phyloP scores from a whole-genome alignment of 1,140 invertebrate species.

The Scylla paramamosain region DNA sequence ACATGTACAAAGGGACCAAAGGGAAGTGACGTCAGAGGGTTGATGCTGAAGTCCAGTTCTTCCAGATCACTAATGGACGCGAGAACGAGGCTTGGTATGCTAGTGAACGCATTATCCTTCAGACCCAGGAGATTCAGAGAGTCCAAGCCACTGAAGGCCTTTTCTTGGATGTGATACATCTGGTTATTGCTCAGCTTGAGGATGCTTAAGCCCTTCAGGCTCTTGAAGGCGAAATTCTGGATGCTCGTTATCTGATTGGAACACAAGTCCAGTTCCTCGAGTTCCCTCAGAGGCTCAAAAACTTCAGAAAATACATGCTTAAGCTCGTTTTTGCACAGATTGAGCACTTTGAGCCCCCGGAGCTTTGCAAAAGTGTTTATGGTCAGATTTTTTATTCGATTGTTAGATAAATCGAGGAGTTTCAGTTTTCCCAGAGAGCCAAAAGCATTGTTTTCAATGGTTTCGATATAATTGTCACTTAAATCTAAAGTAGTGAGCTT shows the following conservation, averaged over 20 bases:
- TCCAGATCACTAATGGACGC: conserved; percentile 64
- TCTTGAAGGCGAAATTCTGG: conserved; percentile 70
- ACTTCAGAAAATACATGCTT: conserved; percentile 67
- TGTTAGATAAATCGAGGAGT: conserved; percentile 74
- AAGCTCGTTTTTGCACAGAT: conserved; percentile 76
- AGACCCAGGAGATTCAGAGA: conserved; percentile 63
- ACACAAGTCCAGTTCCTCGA: conserved; percentile 75
- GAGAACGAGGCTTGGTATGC: conserved; percentile 66
- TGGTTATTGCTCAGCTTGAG: conserved; percentile 76
- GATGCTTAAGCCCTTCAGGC: conserved; percentile 62
- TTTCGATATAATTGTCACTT: conserved; percentile 77
- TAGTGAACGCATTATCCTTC: conserved; percentile 68
- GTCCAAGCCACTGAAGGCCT: conserved; percentile 68
- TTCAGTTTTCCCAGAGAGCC: conserved; percentile 68
- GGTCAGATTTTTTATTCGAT: conserved; percentile 73
- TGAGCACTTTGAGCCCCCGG: conserved; percentile 61
- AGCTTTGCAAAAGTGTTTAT: conserved; percentile 73
- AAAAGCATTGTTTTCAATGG: conserved; percentile 75
- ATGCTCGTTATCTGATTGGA: conserved; percentile 73
- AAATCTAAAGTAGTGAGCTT: conserved; percentile 71
- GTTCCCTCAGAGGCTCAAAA: conserved; percentile 73
- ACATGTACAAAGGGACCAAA: conserved; percentile 66
- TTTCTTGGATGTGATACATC: conserved; percentile 65
- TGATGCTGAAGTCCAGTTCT: conserved; percentile 74
- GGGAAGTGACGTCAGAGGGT: conserved; percentile 66